A percentile compares a stretch with the other conserved stretches of the same genome.
Evolutionary conservation across 2,113 vertebrate species (phyloP).

Genomic region (Alosa alosa): DNA sequence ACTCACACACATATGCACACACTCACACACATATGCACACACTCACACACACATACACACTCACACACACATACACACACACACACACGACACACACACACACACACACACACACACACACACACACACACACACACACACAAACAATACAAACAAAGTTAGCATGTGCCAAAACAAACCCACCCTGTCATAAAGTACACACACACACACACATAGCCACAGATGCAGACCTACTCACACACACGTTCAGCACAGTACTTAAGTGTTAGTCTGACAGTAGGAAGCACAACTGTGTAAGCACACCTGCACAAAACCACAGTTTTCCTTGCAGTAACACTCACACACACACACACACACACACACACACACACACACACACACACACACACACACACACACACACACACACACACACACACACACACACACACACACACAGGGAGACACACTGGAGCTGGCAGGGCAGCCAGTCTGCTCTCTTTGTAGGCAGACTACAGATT

Average conservation of each 20-base stretch:
- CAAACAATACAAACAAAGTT: background rate
- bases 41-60: background rate
- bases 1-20: background rate
- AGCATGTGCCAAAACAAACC: background rate
- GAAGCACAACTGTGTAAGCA: background rate
- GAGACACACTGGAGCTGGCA: background rate
- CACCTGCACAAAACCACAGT: background rate
- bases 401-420: background rate
- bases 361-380: slow-evolving; percentile 9
- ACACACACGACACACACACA: background rate
- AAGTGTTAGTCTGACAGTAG: background rate
- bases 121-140: background rate
- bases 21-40: background rate
- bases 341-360: slow-evolving; percentile 15
- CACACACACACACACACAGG: slow-evolving; percentile 2
- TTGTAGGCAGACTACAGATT: background rate
- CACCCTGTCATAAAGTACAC: background rate
- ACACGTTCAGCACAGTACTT: background rate
- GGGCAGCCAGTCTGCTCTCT: background rate
- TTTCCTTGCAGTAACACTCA: background rate
- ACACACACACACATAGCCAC: background rate
- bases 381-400: no score
- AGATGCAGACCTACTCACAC: background rate
- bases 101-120: background rate
- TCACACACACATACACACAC: background rate